These are phyloP conservation scores for Onthophagus sagittarius DNA, from an alignment of 2,888 invertebrate species.

Conservation along the genomic window DNA sequence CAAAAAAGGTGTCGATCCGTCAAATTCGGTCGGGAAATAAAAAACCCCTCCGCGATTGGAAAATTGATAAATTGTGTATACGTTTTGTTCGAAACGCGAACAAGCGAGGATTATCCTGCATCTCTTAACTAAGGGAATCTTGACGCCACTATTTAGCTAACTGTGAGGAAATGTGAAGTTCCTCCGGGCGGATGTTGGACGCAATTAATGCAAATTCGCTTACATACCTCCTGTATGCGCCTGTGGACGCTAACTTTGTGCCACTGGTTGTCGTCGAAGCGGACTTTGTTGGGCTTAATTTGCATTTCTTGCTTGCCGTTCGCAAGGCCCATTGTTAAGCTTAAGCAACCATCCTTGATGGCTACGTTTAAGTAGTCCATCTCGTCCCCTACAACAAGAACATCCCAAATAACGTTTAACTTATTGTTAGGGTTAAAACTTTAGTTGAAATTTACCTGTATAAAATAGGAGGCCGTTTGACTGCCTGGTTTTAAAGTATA, in stretches of 20 bases:
- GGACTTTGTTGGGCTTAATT: conserved; percentile 80
- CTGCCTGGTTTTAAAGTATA: conserved; percentile 89
- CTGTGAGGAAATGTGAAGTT: background rate
- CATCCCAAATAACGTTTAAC: background rate
- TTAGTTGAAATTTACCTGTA: conserved; percentile 61
- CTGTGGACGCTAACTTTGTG: conserved; percentile 88
- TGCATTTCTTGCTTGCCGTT: conserved; percentile 87
- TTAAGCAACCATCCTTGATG: conserved; percentile 83
- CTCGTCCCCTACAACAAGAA: conserved; percentile 66
- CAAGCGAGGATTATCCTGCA: background rate
- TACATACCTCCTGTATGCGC: conserved; percentile 81
- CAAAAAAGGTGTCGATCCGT: background rate
- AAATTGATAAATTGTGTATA: background rate
- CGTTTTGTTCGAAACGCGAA: background rate
- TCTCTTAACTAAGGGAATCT: background rate
- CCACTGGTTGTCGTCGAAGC: conserved; percentile 96
- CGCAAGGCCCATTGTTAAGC: conserved; percentile 84
- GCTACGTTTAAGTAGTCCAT: conserved; percentile 87
- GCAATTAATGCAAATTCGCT: conserved; percentile 18
- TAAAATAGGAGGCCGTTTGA: conserved; percentile 90
- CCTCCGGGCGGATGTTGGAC: conserved; percentile 3
- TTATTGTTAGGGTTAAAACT: background rate
- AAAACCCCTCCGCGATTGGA: background rate
- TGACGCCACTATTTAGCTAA: background rate
- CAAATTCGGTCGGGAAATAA: background rate